Base-by-base conservation (phyloP, 2,888 invertebrate species). In the Lycia hirtaria region DNA sequence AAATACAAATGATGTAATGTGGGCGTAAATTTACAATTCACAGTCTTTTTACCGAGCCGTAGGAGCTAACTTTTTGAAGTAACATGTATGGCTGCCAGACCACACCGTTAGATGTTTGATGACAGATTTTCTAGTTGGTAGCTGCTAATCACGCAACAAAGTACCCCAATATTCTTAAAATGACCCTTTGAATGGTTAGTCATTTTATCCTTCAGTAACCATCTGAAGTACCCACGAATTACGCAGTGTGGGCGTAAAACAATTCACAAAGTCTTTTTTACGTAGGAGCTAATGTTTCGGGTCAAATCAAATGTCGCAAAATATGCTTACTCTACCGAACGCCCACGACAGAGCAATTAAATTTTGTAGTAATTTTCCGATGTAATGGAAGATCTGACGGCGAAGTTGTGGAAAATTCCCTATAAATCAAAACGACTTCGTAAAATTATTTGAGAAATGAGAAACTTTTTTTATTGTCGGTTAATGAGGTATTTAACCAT, bases 291-390 rank as follows among this genome's bases (percentile, higher is more conserved):
- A 40, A 24, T 28, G 40, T 4, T 26, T 28, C 3, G 24, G 38
- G 4, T 4, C 15, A 10, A 7, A 57, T 28, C 33, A 40, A 47
- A 15, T 52, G 26, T 32, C 32, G 28, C 17, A 33, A 28, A 17
- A 19, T 30, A 15, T 41, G 30, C 37, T 44, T 20, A 24, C 48
- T 17, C 6, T 12, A 30, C 20, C 41, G n/a, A 12, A 41, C 56
- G 26, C 56, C 56, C 40, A 57, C 49, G 38, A 35, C 7, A 9
- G 24, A 7, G 17, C 4, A 24, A 45, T 52, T 35, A 22, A 19
- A 51, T 52, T 57, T 41, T 35, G 48, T 24, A 37, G 15, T 44
- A 6, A 49, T 56, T 56, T 44, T 14, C 22, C 17, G 1, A 33
- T 50, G 10, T 28, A 28, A 41, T 41, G n/a, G 7, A 17, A 26